Base-by-base conservation (phyloP, 2,888 invertebrate genomes). In the Hermaeophaga mercurialis region DNA sequence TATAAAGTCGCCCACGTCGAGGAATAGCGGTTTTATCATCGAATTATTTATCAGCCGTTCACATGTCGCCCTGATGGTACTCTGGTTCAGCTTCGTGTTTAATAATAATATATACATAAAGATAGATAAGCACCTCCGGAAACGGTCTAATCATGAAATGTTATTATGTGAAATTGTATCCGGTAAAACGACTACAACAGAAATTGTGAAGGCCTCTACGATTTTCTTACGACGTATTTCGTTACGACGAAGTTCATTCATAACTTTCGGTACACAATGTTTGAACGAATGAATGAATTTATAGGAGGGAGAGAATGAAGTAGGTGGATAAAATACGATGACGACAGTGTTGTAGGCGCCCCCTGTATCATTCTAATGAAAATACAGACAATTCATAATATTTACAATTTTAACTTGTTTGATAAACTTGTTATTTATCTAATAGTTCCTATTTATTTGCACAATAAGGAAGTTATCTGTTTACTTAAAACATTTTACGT, bases 41-140 rank as follows among this genome's bases (percentile, higher is more conserved):
- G n/a, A n/a, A n/a, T 43, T 43, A 15, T 24, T 43, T 43, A 43
- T 43, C 43, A 43, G 26, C 3, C 28, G 9, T 3, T 28, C 28
- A 17, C 43, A 43, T 26, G 43, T 15, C 43, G 43, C 43, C 26
- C 24, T 26, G 26, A 24, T 43, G 12, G 22, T 7, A 11, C 15
- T 18, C 43, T 43, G 24, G 1, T n/a, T 31, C 2, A 17, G 15
- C 33, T 39, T 52, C 52, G 34, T 43, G 52, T 52, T 43, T 52
- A 52, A 52, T 54, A 53, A 58, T 58, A 38, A 36, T 33, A 49
- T 48, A 43, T 33, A n/a, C n/a, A n/a, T n/a, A n/a, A n/a, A n/a
- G n/a, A n/a, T n/a, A 55, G 61, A 61, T 61, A 61, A 56, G 58
- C 36, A 58, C 56, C 54, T 61, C 61, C 61, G 61, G 61, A 58